Conservation (phyloP, 2,113 vertebrate genomes). For the Odobenus rosmarus region DNA sequence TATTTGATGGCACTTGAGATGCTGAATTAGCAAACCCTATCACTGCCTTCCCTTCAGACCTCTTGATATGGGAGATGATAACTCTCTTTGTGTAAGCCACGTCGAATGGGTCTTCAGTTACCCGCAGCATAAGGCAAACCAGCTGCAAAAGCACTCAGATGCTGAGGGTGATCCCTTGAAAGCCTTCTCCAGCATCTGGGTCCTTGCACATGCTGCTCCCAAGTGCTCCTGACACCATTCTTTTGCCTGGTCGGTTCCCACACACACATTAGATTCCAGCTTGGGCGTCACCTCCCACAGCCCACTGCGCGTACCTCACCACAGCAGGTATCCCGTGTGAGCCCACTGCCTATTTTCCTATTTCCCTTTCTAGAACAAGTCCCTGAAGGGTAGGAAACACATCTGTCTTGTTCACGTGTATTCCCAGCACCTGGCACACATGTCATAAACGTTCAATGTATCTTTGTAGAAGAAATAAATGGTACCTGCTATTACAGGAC, state of each 20-base stretch:
- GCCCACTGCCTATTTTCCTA: background rate
- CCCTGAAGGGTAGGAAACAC: background rate
- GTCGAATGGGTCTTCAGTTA: background rate
- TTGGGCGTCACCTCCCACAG: background rate
- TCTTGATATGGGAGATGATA: background rate
- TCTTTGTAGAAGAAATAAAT: background rate
- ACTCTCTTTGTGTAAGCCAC: background rate
- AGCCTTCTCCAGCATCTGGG: background rate
- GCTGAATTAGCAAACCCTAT: background rate
- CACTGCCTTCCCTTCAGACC: background rate
- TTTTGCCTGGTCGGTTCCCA: background rate
- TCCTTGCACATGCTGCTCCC: background rate
- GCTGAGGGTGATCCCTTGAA: fast-evolving
- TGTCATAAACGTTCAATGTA: too few relatives aligned
- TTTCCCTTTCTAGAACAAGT: background rate
- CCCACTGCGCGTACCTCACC: fast-evolving
- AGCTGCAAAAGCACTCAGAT: background rate
- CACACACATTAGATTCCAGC: too few relatives aligned
- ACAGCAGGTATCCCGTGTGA: fast-evolving
- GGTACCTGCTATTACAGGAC: background rate
- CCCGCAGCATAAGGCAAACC: background rate
- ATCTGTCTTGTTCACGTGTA: background rate
- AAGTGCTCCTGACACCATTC: background rate
- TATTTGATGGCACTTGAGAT: background rate
- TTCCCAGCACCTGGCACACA: background rate